A percentile compares a stretch with the other conserved stretches of the same genome.
These are phyloP conservation scores for Drosophila kohkoa DNA, from an alignment of 1,140 invertebrate species.

Conservation along the genomic window DNA sequence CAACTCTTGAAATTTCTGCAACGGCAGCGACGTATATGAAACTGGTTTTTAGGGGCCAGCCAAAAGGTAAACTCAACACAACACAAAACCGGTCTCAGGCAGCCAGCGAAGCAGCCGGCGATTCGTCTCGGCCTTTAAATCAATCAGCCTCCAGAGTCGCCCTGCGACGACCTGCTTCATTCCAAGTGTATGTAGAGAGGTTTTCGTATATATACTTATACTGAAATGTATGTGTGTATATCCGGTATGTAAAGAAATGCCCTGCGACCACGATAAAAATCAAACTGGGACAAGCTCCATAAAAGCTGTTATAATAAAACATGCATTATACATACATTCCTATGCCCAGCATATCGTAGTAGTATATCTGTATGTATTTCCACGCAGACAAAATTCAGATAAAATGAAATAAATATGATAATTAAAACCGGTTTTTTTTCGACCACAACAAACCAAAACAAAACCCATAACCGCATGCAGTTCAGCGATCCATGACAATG, in stretches of 20 bases:
- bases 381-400: constrained; percentile 38
- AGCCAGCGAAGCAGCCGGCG: neutral
- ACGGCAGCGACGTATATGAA: constrained; percentile 37
- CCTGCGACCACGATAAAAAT: constrained; percentile 63
- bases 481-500: constrained; percentile 70
- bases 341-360: constrained; percentile 2
- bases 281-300: constrained; percentile 74
- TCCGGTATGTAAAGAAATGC: constrained; percentile 71
- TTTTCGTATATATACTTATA: neutral
- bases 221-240: constrained; percentile 30
- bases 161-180: constrained; percentile 38
- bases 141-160: constrained; percentile 60
- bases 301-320: constrained; percentile 57
- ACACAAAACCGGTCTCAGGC: constrained; percentile 30
- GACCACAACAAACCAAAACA: constrained; percentile 56
- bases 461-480: constrained; percentile 53
- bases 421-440: constrained; percentile 70
- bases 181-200: neutral
- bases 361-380: constrained; percentile 2
- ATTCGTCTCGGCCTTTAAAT: constrained; percentile 62
- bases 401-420: constrained; percentile 59
- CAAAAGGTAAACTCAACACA: constrained; percentile 38
- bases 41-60: constrained; percentile 67
- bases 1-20: constrained; percentile 68
- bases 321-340: constrained; percentile 8